phyloP scores from a whole-genome alignment of 2,797 vertebrate species.

The Neoniphon sammara region DNA sequence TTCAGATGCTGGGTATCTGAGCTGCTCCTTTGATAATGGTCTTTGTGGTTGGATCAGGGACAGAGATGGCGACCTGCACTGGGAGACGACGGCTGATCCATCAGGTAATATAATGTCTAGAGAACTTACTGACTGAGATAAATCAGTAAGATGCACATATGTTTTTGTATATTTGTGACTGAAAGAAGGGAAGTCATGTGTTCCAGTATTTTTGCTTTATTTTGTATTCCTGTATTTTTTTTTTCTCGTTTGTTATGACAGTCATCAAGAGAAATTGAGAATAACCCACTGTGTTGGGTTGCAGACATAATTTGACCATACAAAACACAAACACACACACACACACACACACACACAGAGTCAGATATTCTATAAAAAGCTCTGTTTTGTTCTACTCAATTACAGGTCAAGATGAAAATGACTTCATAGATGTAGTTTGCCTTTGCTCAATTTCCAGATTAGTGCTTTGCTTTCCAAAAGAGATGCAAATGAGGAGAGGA shows the following conservation, averaged over 20 bases:
- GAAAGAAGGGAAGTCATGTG: background rate
- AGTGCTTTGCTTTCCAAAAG: constrained; percentile 64
- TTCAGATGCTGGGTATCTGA: constrained; percentile 88
- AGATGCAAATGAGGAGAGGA: constrained; percentile 66
- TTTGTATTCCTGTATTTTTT: background rate
- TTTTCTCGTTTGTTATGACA: background rate
- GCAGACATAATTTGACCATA: background rate
- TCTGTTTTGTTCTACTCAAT: constrained; percentile 57
- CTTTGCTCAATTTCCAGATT: constrained; percentile 50
- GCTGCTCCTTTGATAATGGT: constrained; percentile 93
- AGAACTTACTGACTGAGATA: background rate
- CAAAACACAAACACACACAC: background rate
- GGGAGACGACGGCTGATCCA: constrained; percentile 88
- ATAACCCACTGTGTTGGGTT: no score
- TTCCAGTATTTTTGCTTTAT: background rate
- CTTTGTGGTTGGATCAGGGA: constrained; percentile 95
- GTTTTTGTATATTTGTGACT: background rate
- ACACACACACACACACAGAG: constrained; percentile 14
- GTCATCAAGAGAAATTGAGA: background rate
- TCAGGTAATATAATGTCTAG: constrained; percentile 82
- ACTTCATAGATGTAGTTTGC: constrained; percentile 58
- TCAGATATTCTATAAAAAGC: constrained; percentile 21
- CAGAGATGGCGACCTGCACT: constrained; percentile 90
- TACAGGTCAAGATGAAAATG: constrained; percentile 66
- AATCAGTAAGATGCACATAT: constrained; percentile 10